These are phyloP conservation scores for Balaeniceps rex DNA, from an alignment of 2,113 vertebrate species.

Conservation along the genomic window DNA sequence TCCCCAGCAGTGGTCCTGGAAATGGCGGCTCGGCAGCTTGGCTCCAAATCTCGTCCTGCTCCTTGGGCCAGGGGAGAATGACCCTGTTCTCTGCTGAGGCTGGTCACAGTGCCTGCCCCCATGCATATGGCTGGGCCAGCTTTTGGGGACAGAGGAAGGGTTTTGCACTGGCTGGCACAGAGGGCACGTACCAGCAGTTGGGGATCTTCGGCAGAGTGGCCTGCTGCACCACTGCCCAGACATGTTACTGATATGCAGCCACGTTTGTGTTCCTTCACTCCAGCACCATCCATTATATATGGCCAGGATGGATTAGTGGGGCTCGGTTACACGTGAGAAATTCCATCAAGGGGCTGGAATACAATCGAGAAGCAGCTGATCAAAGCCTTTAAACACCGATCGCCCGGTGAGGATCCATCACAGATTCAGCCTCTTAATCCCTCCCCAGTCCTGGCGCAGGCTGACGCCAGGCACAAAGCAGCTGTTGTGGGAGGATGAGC, in stretches of 20 bases:
- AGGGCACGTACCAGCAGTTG: background rate
- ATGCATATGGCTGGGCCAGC: too few relatives aligned
- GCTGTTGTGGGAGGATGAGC: fast-evolving
- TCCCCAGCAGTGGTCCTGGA: background rate
- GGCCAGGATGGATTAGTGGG: background rate
- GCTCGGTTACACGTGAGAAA: conserved; percentile 15
- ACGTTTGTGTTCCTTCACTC: background rate
- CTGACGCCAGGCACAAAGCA: background rate
- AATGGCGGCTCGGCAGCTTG: background rate
- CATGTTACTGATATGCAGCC: background rate
- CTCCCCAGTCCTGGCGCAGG: fast-evolving
- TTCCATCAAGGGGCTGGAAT: background rate
- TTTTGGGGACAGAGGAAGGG: background rate
- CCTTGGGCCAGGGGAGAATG: too few relatives aligned
- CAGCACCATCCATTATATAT: background rate
- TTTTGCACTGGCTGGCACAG: background rate
- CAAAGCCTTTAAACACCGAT: background rate
- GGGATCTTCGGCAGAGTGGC: background rate
- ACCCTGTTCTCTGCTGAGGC: too few relatives aligned
- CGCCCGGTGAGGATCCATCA: background rate
- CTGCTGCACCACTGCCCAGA: fast-evolving
- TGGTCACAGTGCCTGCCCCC: too few relatives aligned
- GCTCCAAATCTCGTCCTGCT: background rate
- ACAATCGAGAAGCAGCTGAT: conserved; percentile 8
- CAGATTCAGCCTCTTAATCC: background rate